Conservation (phyloP, 2,797 vertebrate species). For the Sebastiscus albofasciatus region DNA sequence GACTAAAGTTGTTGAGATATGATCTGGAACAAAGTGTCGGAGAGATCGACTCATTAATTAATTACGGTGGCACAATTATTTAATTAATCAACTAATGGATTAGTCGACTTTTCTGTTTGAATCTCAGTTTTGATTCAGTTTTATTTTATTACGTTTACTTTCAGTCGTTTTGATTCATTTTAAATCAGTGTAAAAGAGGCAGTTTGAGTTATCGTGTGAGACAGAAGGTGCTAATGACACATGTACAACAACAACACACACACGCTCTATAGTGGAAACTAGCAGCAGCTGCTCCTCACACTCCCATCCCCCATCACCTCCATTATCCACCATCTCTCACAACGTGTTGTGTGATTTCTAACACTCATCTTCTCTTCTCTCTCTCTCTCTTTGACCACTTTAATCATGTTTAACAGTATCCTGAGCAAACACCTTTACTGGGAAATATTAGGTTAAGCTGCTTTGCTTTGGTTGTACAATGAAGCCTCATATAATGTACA, state of each 20-base stretch:
- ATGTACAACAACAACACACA: background rate
- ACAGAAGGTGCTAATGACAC: slow-evolving; percentile 18
- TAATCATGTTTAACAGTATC: background rate
- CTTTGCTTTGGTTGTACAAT: background rate
- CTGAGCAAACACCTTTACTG: background rate
- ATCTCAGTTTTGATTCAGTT: background rate
- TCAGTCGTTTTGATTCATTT: background rate
- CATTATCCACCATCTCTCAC: background rate
- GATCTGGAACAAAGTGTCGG: background rate
- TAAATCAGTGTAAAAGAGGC: background rate
- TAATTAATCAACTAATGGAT: too few species aligned
- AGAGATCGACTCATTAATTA: background rate
- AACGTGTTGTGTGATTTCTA: slow-evolving; percentile 1
- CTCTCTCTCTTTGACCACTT: background rate
- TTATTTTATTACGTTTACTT: background rate
- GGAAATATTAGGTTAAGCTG: background rate
- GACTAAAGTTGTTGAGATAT: background rate
- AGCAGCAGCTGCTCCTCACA: slow-evolving; percentile 58
- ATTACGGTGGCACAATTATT: background rate
- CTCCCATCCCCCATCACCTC: slow-evolving; percentile 38
- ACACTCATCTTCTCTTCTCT: background rate
- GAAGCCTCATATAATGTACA: background rate
- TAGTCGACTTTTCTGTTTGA: background rate
- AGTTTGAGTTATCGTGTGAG: background rate
- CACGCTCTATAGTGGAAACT: background rate